Evolutionary conservation across 2,888 invertebrate species (phyloP).

Genomic region (Cinara cedri): DNA sequence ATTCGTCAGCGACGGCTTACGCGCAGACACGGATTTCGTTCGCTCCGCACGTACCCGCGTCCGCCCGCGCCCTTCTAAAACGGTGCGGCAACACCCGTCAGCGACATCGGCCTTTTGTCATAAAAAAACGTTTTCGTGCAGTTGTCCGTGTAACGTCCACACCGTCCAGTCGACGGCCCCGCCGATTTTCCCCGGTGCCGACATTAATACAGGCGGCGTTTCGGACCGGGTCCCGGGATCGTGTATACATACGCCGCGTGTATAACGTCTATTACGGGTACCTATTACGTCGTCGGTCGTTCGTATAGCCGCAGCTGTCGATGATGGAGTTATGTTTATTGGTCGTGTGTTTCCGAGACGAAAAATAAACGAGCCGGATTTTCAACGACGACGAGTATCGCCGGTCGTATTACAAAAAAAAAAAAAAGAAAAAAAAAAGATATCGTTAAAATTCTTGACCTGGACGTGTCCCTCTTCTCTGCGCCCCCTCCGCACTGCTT

Average conservation of each 20-base stretch:
- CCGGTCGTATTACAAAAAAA: background rate
- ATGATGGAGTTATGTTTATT: conserved; percentile 50
- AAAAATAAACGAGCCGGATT: conserved; percentile 48
- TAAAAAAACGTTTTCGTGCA: too few relatives aligned
- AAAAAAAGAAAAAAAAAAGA: background rate
- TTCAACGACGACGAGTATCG: conserved; percentile 8
- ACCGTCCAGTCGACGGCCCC: too few relatives aligned
- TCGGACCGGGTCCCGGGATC: background rate
- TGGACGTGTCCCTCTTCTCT: conserved; percentile 9
- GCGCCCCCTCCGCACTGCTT: background rate
- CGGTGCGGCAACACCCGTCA: too few relatives aligned
- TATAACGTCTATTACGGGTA: background rate
- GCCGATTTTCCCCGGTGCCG: too few relatives aligned
- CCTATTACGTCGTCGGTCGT: background rate
- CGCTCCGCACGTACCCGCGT: too few relatives aligned
- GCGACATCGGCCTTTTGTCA: too few relatives aligned
- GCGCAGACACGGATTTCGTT: too few relatives aligned
- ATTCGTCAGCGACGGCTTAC: too few relatives aligned
- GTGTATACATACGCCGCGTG: too few relatives aligned
- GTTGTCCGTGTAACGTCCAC: too few relatives aligned
- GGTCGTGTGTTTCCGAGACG: conserved; percentile 27
- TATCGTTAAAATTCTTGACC: conserved; percentile 56
- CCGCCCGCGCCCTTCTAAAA: too few relatives aligned
- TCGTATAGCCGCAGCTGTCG: conserved; percentile 21
- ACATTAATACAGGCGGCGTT: too few relatives aligned